A percentile compares a stretch with the other conserved stretches of the same genome.
These are phyloP conservation scores for Dicentrarchus labrax DNA, from an alignment of 2,113 vertebrate genomes.

Conservation along the genomic window DNA sequence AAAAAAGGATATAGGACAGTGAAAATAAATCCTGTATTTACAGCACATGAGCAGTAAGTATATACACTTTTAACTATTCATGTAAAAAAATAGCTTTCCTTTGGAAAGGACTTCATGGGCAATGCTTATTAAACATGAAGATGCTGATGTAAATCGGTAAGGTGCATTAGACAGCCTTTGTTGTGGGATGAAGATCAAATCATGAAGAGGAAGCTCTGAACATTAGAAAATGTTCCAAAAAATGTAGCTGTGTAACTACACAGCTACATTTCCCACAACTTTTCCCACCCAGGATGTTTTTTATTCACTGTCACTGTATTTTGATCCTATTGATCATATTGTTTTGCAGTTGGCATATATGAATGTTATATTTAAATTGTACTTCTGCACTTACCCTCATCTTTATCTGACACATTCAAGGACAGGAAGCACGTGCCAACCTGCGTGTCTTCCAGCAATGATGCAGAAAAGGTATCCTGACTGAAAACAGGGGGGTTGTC, in stretches of 20 bases:
- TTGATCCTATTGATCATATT: not conserved
- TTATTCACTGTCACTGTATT: not conserved
- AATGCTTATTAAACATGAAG: not conserved
- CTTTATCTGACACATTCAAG: conserved; percentile 82
- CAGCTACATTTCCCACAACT: not conserved
- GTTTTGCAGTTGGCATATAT: not conserved
- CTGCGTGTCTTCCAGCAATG: conserved; percentile 73
- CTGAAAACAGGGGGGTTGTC: conserved; percentile 84
- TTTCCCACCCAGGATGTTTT: too few species aligned
- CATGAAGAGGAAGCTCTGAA: not conserved
- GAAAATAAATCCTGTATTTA: not conserved
- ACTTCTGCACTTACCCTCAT: conserved; percentile 77
- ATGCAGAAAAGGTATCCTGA: conserved; percentile 58
- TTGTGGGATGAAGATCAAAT: not conserved
- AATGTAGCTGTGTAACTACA: not conserved
- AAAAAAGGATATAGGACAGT: not conserved
- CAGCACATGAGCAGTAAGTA: not conserved
- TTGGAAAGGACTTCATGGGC: not conserved
- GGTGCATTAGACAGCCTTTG: too few species aligned
- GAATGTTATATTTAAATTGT: not conserved
- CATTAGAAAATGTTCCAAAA: too few species aligned
- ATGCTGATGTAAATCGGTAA: not conserved
- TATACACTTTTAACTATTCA: not conserved
- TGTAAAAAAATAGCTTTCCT: not conserved
- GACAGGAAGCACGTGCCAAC: conserved; percentile 77